Base-by-base conservation (phyloP, 2,797 vertebrate genomes). In the Macrochelys suwanniensis region DNA sequence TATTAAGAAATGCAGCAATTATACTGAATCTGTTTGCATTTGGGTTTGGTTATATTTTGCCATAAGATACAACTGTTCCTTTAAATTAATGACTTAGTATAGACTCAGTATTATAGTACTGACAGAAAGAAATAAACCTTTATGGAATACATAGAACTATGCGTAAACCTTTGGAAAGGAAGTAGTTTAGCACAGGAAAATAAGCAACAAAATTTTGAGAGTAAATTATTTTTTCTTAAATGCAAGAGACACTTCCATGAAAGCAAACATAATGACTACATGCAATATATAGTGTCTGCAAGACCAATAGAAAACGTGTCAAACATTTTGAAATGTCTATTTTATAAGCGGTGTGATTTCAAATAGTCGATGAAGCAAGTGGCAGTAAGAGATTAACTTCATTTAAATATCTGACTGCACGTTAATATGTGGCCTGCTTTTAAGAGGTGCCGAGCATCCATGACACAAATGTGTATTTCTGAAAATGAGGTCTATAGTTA, bases 331-430 rank as follows among this genome's bases (percentile, higher is more conserved):
- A 96, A 94, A 85, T 42, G 53, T 26, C 74, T 95, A 89, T 93
- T 78, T 80, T 94, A 85, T 94, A 85, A 87, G 93, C 65, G 85
- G 47, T 95, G 77, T 96, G 88, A 94, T 95, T 85, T 97, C 87
- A 95, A 95, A 94, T 89, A 94, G 96, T 88, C 93, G 53, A 92
- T 93, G 82, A 96, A 91, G 89, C 91, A 91, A 85, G 83, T 93
- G 83, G 90, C 80, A 94, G 83, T 68, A 88, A 84, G 81, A 92
- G 89, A 85, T 87, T 84, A 1, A 3, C 21, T 90, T 71, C 21
- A 96, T 97, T 94, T 96, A 76, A 86, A 95, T 96, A 93, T 95
- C 84, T 97, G 53, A 92, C 87, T 97, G 92, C 92, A 93, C 93
- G 91, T 97, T 97, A 81, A 88, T 94, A 94, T 83, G 53, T 95